Evolutionary conservation across 1,140 invertebrate species (phyloP).

Genomic region (Drosophila serrata): DNA sequence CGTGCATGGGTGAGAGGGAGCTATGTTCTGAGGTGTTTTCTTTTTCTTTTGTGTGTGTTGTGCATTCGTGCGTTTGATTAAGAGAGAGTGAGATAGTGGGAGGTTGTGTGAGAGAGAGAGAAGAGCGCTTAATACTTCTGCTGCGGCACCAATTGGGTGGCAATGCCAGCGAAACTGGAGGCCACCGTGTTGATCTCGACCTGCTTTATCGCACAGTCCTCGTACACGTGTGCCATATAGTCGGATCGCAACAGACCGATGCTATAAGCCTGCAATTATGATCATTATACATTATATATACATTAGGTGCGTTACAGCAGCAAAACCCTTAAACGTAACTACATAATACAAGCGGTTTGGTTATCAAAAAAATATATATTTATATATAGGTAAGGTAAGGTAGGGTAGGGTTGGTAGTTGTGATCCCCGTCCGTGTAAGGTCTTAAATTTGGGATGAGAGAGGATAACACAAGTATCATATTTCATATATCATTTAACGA

Average conservation of each 20-base stretch:
- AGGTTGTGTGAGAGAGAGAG: constrained; percentile 54
- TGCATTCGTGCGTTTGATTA: constrained; percentile 27
- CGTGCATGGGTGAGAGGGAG: constrained; percentile 10
- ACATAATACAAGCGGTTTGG: constrained; percentile 15
- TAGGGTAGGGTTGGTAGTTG: constrained; percentile 4
- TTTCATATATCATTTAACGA: background rate
- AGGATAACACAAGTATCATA: background rate
- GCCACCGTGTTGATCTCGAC: constrained; percentile 92
- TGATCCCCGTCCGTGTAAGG: constrained; percentile 13
- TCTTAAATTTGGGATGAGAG: constrained; percentile 19
- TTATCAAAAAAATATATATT: constrained; percentile 1
- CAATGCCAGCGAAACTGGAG: constrained; percentile 90
- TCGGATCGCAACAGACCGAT: constrained; percentile 91
- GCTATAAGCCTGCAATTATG: constrained; percentile 85
- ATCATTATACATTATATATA: constrained; percentile 77
- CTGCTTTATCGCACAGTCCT: constrained; percentile 89
- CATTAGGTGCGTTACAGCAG: constrained; percentile 43
- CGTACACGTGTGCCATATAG: constrained; percentile 89
- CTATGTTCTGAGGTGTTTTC: constrained; percentile 1
- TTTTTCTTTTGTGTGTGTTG: constrained; percentile 47
- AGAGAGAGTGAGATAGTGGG: constrained; percentile 24
- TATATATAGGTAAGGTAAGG: constrained; percentile 1
- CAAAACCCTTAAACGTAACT: constrained; percentile 56
- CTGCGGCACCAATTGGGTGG: constrained; percentile 87
- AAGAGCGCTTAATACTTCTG: constrained; percentile 88